Evolutionary conservation across 2,888 invertebrate species (phyloP).

Genomic region (Lasioglossum lativentre): DNA sequence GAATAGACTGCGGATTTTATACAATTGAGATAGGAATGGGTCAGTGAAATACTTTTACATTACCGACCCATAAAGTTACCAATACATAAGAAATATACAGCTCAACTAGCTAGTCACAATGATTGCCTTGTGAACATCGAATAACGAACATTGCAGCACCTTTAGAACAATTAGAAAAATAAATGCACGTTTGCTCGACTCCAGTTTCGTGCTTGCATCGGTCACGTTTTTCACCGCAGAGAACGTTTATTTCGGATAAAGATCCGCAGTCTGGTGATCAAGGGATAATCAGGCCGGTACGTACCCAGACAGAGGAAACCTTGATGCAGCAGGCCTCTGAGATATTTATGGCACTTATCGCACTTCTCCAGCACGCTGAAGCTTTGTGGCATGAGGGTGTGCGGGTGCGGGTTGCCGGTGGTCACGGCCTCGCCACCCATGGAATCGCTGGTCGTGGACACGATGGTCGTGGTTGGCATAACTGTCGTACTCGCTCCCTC

Average conservation of each 20-base stretch:
- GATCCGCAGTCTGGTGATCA: background rate
- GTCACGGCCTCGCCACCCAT: constrained; percentile 56
- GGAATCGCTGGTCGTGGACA: constrained; percentile 19
- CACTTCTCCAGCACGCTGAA: constrained; percentile 89
- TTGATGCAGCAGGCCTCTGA: constrained; percentile 89
- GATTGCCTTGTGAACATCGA: too few relatives aligned
- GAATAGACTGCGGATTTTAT: too few relatives aligned
- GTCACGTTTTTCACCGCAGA: background rate
- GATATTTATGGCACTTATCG: constrained; percentile 90
- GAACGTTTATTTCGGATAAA: background rate
- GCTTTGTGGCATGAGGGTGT: constrained; percentile 88
- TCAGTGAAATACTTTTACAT: too few relatives aligned
- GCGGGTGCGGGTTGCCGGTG: constrained; percentile 79
- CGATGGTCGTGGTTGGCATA: constrained; percentile 48
- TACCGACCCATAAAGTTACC: too few relatives aligned
- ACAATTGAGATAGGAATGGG: too few relatives aligned
- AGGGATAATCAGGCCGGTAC: background rate
- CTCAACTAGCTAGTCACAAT: too few relatives aligned
- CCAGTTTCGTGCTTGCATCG: background rate
- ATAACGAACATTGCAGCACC: too few relatives aligned
- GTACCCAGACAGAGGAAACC: constrained; percentile 89
- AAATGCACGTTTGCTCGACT: background rate
- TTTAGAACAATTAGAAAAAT: too few relatives aligned
- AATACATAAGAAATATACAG: too few relatives aligned
- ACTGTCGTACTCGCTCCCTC: constrained; percentile 49